phyloP scores from a whole-genome alignment of 2,797 vertebrate genomes.

The Intellagama lesueurii region DNA sequence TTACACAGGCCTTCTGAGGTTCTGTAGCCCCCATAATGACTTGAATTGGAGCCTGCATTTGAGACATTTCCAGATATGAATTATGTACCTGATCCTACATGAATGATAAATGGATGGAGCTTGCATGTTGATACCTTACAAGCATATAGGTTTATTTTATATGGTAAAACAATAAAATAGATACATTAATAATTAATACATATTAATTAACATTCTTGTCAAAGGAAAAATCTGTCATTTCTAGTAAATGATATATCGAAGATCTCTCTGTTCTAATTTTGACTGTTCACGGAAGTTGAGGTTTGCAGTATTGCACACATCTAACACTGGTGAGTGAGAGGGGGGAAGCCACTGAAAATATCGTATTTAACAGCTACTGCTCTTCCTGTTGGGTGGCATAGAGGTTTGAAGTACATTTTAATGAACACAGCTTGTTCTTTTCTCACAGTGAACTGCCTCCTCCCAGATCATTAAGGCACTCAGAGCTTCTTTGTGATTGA shows the following conservation, averaged over 20 bases:
- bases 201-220: not conserved
- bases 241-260: not conserved
- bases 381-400: slow-evolving; percentile 54
- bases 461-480: not conserved
- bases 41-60: too few species aligned
- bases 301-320: slow-evolving; percentile 58
- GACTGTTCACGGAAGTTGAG: slow-evolving; percentile 4
- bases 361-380: slow-evolving; percentile 34
- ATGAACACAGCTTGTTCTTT: not conserved
- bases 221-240: slow-evolving; percentile 1
- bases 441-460: not conserved
- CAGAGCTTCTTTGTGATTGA: slow-evolving; percentile 16
- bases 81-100: too few species aligned
- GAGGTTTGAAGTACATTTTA: slow-evolving; percentile 32
- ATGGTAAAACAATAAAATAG: not conserved
- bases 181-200: not conserved
- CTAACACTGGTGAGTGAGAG: slow-evolving; percentile 9
- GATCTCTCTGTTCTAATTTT: not conserved
- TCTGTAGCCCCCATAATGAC: too few species aligned
- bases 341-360: slow-evolving; percentile 31
- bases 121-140: not conserved
- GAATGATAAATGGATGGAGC: not conserved
- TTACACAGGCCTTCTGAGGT: too few species aligned
- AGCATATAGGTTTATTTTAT: not conserved
- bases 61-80: too few species aligned